Base-by-base conservation (phyloP, 1,140 invertebrate genomes). In the Argopecten irradians region DNA sequence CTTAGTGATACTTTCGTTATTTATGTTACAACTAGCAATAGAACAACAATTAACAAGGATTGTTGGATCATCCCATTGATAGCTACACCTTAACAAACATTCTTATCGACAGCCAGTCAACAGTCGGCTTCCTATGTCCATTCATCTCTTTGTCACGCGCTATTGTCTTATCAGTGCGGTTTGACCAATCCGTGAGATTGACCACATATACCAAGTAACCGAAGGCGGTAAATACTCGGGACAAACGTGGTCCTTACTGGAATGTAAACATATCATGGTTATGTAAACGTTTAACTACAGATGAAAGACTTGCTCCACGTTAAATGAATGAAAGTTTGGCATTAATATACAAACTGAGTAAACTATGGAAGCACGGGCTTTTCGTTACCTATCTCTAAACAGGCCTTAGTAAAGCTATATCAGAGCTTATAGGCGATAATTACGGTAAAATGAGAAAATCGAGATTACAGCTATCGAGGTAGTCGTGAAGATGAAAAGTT, bases 181-280 rank as follows among this genome's bases (percentile, higher is more conserved):
- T 71, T 71, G 55, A 71, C 55, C 55, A 71, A 71, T 71, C 14
- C 22, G 28, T n/a, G n/a, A 11, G 55, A 71, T 71, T 71, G 55
- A 71, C 55, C 55, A 71, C 55, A 71, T 71, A 71, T 11, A 71
- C n/a, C 55, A 71, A 71, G 22, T 28, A 71, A 28, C 55, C 55
- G 28, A 71, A 71, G 55, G 55, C 55, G 55, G 55, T 71, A 71
- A 71, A 71, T 71, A 71, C 22, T 71, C 19, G 55, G n/a, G 55
- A 71, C 55, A 71, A 71, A 71, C 55, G 55, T 1, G 55, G 16
- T n/a, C 55, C 55, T 28, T 11, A 0, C 5, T 71, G 55, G 55
- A 71, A 71, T 71, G 55, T 71, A 71, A 71, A 71, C 55, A 71
- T 71, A 71, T 71, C 55, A 71, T 71, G n/a, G 55, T 71, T 71